Evolutionary conservation across 2,113 vertebrate genomes (phyloP).

Genomic region (Calypte anna): DNA sequence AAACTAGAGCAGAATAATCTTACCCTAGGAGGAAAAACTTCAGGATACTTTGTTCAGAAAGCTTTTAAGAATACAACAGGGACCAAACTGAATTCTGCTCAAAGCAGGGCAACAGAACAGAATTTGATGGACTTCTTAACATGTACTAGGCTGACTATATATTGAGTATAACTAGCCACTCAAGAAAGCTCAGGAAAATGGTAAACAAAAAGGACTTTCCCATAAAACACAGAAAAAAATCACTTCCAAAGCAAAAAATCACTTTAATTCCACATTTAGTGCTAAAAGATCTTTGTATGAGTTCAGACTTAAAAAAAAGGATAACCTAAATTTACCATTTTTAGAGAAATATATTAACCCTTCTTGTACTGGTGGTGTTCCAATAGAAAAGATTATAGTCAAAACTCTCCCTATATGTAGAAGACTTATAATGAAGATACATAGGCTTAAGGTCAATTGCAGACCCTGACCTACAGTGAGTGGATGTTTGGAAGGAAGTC

Average conservation of each 20-base stretch:
- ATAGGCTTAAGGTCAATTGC: background rate
- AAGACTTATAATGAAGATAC: background rate
- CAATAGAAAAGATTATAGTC: background rate
- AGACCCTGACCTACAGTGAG: background rate
- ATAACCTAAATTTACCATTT: background rate
- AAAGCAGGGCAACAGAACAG: background rate
- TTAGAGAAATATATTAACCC: background rate
- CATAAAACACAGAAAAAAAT: background rate
- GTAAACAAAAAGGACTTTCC: background rate
- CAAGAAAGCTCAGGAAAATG: background rate
- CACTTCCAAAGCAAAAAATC: background rate
- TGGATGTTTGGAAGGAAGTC: background rate
- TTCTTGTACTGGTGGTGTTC: background rate
- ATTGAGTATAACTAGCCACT: background rate
- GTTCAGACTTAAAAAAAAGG: background rate
- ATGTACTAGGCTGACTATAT: background rate
- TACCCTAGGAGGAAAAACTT: background rate
- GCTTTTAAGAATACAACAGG: background rate
- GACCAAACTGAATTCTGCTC: background rate
- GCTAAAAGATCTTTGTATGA: background rate
- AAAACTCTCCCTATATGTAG: background rate
- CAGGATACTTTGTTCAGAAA: background rate
- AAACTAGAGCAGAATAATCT: constrained; percentile 2
- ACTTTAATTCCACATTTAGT: background rate
- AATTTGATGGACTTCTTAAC: background rate